Conservation (phyloP, 2,888 invertebrate genomes). For the Priapulus caudatus region DNA sequence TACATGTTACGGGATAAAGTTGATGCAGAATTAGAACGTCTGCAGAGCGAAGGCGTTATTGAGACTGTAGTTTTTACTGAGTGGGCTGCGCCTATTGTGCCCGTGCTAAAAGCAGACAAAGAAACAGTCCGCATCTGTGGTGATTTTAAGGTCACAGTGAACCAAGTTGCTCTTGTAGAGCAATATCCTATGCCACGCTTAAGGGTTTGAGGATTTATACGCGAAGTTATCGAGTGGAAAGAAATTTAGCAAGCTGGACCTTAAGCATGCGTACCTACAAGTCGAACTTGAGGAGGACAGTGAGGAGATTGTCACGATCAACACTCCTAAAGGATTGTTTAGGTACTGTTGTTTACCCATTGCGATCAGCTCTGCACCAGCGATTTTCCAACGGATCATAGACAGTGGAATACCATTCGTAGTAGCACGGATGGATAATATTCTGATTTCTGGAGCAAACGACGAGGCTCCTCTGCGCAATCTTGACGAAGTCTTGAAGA, state of each 20-base stretch:
- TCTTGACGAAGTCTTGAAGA: too few species aligned
- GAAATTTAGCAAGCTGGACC: conserved; percentile 22
- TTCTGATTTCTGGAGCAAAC: too few species aligned
- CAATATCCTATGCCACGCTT: conserved; percentile 18
- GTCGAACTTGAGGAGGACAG: conserved; percentile 18
- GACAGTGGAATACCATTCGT: conserved; percentile 20
- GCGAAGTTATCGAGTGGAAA: conserved; percentile 15
- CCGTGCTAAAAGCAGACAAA: conserved; percentile 21
- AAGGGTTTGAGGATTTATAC: conserved; percentile 16
- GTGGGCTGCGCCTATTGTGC: conserved; percentile 25
- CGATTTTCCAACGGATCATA: conserved; percentile 22
- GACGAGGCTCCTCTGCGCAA: too few species aligned
- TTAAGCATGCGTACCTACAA: conserved; percentile 23
- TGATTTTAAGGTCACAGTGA: conserved; percentile 24
- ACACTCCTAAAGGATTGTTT: conserved; percentile 22
- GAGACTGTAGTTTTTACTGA: conserved; percentile 13
- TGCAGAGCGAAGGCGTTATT: background rate
- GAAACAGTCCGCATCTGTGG: conserved; percentile 21
- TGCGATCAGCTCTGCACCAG: conserved; percentile 22
- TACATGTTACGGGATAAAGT: conserved; percentile 15
- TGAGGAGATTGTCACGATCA: conserved; percentile 18
- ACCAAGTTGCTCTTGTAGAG: conserved; percentile 14
- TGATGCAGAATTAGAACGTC: background rate
- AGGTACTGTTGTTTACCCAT: conserved; percentile 22
- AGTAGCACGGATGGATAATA: conserved; percentile 17